Conservation (phyloP, 2,888 invertebrate species). For the Byasa hedistus region DNA sequence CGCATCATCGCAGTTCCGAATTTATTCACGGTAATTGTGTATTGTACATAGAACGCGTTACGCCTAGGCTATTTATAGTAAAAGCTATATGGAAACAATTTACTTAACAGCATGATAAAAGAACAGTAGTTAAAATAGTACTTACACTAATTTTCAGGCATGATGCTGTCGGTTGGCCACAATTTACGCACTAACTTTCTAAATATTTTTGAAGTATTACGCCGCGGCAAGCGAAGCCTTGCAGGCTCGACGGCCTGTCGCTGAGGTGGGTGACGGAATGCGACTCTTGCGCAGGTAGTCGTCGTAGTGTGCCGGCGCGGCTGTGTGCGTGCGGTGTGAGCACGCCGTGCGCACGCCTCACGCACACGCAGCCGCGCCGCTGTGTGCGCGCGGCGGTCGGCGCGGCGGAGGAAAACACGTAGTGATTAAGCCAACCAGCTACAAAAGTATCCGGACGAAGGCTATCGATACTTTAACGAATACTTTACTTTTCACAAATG, state of each 20-base stretch:
- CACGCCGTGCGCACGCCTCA: conserved; percentile 44
- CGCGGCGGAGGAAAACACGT: neutral
- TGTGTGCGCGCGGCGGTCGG: conserved; percentile 60
- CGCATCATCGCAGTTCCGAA: too few species aligned
- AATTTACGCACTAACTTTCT: conserved; percentile 60
- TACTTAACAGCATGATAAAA: conserved; percentile 9
- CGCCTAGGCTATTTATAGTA: too few species aligned
- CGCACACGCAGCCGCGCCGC: conserved; percentile 28
- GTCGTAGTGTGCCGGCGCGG: conserved; percentile 40
- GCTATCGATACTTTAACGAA: too few species aligned
- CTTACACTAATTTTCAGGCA: conserved; percentile 41
- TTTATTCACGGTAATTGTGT: too few species aligned
- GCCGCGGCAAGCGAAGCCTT: conserved; percentile 59
- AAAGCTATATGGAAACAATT: too few species aligned
- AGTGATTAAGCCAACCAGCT: neutral
- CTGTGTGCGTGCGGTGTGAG: conserved; percentile 56
- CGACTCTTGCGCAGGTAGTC: conserved; percentile 74
- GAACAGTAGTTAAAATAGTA: conserved; percentile 18
- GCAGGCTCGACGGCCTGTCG: conserved; percentile 65
- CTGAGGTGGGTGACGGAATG: conserved; percentile 73
- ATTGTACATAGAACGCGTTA: too few species aligned
- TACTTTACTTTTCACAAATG: too few species aligned
- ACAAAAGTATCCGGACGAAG: too few species aligned
- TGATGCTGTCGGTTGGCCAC: conserved; percentile 33
- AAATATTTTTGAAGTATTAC: conserved; percentile 47